Percentiles rank a stretch among this genome's conserved stretches.
phyloP scores from a whole-genome alignment of 2,888 invertebrate genomes.

The Eupithecia subfuscata region DNA sequence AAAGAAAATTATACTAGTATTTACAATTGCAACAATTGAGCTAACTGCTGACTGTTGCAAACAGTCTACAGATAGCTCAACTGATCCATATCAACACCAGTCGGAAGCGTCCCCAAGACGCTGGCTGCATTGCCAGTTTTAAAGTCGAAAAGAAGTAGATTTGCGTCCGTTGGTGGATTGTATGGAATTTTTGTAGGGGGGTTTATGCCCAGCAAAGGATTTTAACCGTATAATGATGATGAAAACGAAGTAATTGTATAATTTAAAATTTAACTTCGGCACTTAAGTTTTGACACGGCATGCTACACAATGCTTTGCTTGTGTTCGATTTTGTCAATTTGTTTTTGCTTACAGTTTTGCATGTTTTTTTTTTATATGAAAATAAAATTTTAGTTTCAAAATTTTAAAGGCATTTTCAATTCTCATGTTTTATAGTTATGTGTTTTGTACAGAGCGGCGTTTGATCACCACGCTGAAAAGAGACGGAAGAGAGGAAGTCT shows the following conservation, averaged over 20 bases:
- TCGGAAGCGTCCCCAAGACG: no score
- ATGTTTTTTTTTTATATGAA: constrained; percentile 24
- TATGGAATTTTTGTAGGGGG: background rate
- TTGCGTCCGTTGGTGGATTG: no score
- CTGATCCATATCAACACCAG: no score
- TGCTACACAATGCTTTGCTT: constrained; percentile 61
- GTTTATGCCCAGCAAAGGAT: background rate
- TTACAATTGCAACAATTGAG: no score
- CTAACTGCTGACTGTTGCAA: no score
- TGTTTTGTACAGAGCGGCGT: constrained; percentile 78
- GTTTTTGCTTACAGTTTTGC: constrained; percentile 32
- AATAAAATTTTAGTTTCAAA: background rate
- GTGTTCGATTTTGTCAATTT: constrained; percentile 43
- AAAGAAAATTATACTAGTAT: no score
- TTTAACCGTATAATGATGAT: background rate
- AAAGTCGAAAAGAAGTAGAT: no score
- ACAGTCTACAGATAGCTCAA: no score
- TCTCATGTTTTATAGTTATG: background rate
- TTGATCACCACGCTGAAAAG: constrained; percentile 92
- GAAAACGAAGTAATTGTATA: background rate
- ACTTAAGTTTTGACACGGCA: constrained; percentile 40
- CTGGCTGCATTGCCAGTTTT: no score
- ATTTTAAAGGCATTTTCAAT: background rate
- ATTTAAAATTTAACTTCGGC: background rate
- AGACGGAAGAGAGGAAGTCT: constrained; percentile 94